Percentiles rank a stretch among this genome's conserved stretches.
These are phyloP conservation scores for Pantala flavescens DNA, from an alignment of 1,140 invertebrate genomes.

Conservation along the genomic window DNA sequence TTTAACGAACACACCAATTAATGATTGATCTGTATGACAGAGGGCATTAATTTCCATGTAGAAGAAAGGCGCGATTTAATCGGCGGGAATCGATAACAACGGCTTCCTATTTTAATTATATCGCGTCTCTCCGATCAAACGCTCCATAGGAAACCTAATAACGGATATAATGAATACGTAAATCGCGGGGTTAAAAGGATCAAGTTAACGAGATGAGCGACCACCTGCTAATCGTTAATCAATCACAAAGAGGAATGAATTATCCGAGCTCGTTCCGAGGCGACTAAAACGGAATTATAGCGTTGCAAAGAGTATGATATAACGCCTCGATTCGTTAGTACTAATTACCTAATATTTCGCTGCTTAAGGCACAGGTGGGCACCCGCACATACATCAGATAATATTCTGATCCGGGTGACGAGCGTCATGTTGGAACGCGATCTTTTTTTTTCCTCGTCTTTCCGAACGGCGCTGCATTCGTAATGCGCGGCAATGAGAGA, in stretches of 20 bases:
- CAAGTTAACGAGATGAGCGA: not conserved
- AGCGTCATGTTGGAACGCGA: not conserved
- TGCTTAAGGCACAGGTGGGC: not conserved
- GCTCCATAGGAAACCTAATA: not conserved
- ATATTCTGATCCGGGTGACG: not conserved
- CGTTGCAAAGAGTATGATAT: not conserved
- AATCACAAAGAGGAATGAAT: not conserved
- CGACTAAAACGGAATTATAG: constrained; percentile 5
- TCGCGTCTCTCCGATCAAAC: no score
- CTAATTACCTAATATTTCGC: not conserved
- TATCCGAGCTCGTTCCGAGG: not conserved
- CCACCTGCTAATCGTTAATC: not conserved
- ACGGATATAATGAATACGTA: not conserved
- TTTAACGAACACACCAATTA: no score
- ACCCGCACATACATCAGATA: not conserved
- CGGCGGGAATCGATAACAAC: no score
- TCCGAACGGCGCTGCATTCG: not conserved
- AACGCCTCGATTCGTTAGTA: not conserved
- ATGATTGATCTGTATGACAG: no score
- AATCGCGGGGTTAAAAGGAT: not conserved
- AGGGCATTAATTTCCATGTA: no score
- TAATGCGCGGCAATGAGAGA: not conserved
- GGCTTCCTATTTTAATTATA: no score
- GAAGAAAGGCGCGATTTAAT: no score
- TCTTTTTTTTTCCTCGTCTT: not conserved